phyloP scores from a whole-genome alignment of 2,113 vertebrate genomes.

The Mormoops blainvillei region DNA sequence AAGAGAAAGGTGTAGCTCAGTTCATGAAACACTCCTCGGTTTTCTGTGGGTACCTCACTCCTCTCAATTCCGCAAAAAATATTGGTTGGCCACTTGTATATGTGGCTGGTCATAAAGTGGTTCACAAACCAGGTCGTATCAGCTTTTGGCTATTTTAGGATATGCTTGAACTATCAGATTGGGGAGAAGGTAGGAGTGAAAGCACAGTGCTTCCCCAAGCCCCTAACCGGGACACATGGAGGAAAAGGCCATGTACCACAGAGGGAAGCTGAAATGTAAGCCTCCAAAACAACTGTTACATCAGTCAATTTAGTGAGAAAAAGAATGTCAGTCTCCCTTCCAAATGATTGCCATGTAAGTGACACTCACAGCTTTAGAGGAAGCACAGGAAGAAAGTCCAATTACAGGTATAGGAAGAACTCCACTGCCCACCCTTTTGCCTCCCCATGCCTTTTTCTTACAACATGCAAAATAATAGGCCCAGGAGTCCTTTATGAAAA shows the following conservation, averaged over 20 bases:
- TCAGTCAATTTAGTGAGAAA: not conserved
- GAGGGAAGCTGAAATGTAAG: not conserved
- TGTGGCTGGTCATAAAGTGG: not conserved
- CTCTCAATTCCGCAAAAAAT: not conserved
- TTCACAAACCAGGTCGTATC: not conserved
- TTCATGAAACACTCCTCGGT: not conserved
- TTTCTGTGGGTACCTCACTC: not conserved
- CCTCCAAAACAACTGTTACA: not conserved
- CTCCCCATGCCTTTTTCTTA: not conserved
- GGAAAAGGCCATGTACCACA: not conserved
- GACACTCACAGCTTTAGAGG: not conserved
- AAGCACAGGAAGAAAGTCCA: not conserved
- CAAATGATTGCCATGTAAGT: not conserved
- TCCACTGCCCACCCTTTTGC: not conserved
- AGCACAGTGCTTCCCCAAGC: not conserved
- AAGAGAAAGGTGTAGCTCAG: not conserved
- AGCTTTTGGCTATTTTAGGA: slow-evolving; percentile 14
- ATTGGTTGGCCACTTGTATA: not conserved
- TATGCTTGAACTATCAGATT: not conserved
- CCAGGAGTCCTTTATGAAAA: not conserved
- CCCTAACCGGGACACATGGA: not conserved
- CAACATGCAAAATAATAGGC: not conserved
- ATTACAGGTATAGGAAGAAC: not conserved
- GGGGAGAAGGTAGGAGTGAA: not conserved
- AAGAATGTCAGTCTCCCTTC: not conserved